Base-by-base conservation (phyloP, 2,113 vertebrate genomes). In the Antechinus flavipes region DNA sequence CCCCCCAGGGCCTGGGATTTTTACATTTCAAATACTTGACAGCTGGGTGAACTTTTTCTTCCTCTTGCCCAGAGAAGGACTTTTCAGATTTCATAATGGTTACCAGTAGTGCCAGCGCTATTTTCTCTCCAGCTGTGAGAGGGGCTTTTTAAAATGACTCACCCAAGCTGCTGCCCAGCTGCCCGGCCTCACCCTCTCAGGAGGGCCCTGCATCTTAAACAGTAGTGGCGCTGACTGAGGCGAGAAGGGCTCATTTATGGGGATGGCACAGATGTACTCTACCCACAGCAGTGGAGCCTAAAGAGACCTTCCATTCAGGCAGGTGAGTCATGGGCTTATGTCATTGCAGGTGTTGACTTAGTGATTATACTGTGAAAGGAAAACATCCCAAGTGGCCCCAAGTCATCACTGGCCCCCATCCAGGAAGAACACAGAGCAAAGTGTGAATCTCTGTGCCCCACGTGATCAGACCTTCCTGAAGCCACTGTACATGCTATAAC, bases 81-180 rank as follows among this genome's bases (percentile, higher is more conserved):
- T 95, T 98, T 98, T 97, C 97, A 97, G 97, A 84, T 97, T 93
- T 97, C 98, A 98, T 98, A 99, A 98, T 98, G 98, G 98, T 94
- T 93, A 97, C 97, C 98, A 98, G 97, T 95, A 97, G 98, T 98
- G 97, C 98, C 97, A 97, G 98, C 97, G 98, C 98, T 98, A 97
- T 97, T 98, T 97, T 98, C 98, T 97, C 98, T 99, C 98, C 99
- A 99, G 99, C 99, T 99, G 98, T 98, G 99, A 98, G 96, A 96
- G 98, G 97, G 98, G 97, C 98, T 97, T 98, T 98, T 98, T 97
- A 98, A 97, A 97, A 97, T 95, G 98, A 97, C 98, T 97, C 54
- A 96, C 98, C 97, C 98, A 98, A 98, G 98, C 98, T 98, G 98
- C 98, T 97, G 98, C 97, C 98, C 98, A 98, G 98, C 99, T 98